phyloP scores from a whole-genome alignment of 2,888 invertebrate genomes.

The Lucinisca nassula region DNA sequence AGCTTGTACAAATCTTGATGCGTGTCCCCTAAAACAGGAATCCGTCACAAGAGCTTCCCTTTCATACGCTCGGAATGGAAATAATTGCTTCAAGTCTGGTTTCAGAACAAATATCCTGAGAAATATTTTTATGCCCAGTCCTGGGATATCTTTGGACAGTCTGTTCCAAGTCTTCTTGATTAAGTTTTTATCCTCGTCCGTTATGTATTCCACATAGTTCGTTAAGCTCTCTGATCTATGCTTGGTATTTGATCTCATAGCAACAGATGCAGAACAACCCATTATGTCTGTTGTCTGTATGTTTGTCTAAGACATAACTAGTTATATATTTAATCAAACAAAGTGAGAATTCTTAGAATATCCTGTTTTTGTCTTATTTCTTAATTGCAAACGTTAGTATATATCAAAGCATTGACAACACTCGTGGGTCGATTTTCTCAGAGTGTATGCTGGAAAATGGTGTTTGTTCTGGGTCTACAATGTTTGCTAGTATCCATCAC shows the following conservation, averaged over 20 bases:
- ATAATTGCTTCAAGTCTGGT: conserved; percentile 79
- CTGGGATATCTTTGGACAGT: conserved; percentile 73
- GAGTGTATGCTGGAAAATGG: no score
- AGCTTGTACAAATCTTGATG: conserved; percentile 85
- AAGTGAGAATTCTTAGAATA: neutral
- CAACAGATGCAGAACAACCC: neutral
- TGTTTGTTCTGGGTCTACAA: no score
- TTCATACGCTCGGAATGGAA: conserved; percentile 77
- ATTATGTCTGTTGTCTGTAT: no score
- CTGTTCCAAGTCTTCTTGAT: conserved; percentile 76
- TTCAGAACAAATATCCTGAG: conserved; percentile 76
- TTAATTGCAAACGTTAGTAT: no score
- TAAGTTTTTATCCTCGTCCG: conserved; percentile 51
- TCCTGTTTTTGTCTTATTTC: no score
- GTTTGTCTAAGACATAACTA: neutral
- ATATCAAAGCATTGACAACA: no score
- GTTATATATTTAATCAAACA: neutral
- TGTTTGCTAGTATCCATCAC: no score
- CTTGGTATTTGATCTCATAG: neutral
- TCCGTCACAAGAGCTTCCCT: conserved; percentile 74
- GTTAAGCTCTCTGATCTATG: neutral
- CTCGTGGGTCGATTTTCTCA: no score
- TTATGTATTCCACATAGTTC: neutral
- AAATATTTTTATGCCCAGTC: conserved; percentile 78
- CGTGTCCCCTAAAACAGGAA: conserved; percentile 77